Evolutionary conservation across 1,140 invertebrate species (phyloP).

Genomic region (Drosophila nannoptera): DNA sequence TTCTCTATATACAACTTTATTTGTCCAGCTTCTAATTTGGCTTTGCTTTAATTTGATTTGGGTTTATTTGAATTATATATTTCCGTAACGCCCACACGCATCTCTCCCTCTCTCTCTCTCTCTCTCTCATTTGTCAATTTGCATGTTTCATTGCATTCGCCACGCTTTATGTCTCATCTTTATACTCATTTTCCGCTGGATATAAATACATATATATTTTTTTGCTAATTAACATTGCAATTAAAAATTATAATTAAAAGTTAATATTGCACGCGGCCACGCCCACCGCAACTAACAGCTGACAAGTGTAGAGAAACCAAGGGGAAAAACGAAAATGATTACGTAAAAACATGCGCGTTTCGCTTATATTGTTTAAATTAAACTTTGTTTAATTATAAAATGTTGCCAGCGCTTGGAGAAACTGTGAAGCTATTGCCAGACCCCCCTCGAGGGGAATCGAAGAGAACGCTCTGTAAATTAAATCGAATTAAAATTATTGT

Average conservation of each 20-base stretch:
- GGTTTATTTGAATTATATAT: conserved; percentile 15
- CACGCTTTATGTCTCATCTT: conserved; percentile 15
- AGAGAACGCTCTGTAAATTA: too few species aligned
- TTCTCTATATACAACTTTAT: too few species aligned
- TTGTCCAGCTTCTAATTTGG: too few species aligned
- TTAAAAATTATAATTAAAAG: conserved; percentile 69
- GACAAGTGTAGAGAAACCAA: conserved; percentile 47
- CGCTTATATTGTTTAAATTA: conserved; percentile 38
- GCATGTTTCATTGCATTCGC: conserved; percentile 56
- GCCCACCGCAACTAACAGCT: conserved; percentile 46
- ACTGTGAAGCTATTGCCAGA: too few species aligned
- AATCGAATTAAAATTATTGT: too few species aligned
- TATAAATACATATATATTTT: too few species aligned
- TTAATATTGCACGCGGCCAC: conserved; percentile 37
- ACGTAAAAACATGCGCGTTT: conserved; percentile 46
- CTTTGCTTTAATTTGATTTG: background rate
- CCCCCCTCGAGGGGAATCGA: too few species aligned
- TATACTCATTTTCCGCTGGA: too few species aligned
- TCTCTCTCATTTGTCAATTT: conserved; percentile 27
- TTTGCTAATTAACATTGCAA: conserved; percentile 57
- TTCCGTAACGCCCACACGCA: conserved; percentile 2
- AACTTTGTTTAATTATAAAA: conserved; percentile 38
- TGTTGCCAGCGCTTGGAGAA: background rate
- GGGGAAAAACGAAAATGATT: conserved; percentile 34
- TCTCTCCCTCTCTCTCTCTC: background rate